Base-by-base conservation (phyloP, 2,797 vertebrate species). In the Xiphorhynchus erythropygius region DNA sequence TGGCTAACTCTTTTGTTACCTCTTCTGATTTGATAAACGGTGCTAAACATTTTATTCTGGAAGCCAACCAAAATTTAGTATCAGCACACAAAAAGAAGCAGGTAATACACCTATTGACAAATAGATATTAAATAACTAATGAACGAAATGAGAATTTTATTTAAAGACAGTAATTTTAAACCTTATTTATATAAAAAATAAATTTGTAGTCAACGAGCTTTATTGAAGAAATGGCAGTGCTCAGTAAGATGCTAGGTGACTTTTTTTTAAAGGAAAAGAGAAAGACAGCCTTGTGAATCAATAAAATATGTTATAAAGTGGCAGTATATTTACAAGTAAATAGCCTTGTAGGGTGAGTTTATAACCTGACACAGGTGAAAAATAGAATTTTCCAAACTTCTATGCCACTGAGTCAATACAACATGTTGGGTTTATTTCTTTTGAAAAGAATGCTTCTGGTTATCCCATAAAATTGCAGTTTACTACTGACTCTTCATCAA, bases 281-380 rank as follows among this genome's bases (percentile, higher is more conserved):
- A 78, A 69, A 86, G 23, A 52, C 32, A 84, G 4, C n/a, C 17
- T 37, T 74, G 39, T 80, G 49, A 84, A 68, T 83, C 83, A 67
- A 94, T 67, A 88, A 85, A 80, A 65, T 69, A 35, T 10, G 28
- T 62, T 92, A 50, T 71, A 81, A 73, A 74, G 28, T 60, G 33
- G 23, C 50, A 85, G n/a, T 89, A 63, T 87, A 82, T 84, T 87
- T 93, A 70, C 50, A 84, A 82, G 24, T 92, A 84, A 92, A 71
- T 74, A 85, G 28, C 49, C 64, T 64, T 80, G 62, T 46, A 67
- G 37, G 21, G 37, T 75, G 37, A 83, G 13, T 92, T 95, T 96
- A 89, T 89, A 89, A 87, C 67, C 41, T 85, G 59, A 68, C 17
- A 5, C 17, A 53, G 16, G 56, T 92, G 78, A 90, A 90, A 95